Evolutionary conservation across 2,113 vertebrate genomes (phyloP).

Genomic region (Malurus cyaneus): DNA sequence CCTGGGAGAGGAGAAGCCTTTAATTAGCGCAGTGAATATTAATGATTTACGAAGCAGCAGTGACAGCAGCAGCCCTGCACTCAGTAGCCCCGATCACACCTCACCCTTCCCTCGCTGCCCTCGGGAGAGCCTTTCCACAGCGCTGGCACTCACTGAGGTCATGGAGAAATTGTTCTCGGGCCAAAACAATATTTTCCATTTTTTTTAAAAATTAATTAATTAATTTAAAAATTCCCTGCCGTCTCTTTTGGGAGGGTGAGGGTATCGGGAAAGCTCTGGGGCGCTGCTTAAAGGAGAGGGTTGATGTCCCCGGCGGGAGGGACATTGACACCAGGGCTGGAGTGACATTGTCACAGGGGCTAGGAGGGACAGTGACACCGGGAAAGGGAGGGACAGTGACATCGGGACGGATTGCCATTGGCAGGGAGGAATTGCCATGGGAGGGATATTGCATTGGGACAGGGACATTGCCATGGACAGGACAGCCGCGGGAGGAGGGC

Average conservation of each 20-base stretch:
- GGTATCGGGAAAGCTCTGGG: conserved; percentile 50
- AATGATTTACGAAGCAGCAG: conserved; percentile 67
- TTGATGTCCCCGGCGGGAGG: no score
- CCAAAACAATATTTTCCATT: conserved; percentile 67
- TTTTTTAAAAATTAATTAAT: no score
- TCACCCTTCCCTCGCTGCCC: conserved; percentile 56
- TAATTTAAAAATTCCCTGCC: background rate
- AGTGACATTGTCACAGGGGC: no score
- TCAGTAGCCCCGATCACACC: conserved; percentile 78
- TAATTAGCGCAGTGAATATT: conserved; percentile 64
- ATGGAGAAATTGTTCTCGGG: conserved; percentile 80
- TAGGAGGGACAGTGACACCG: no score
- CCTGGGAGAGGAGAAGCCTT: conserved; percentile 9
- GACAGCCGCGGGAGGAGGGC: no score
- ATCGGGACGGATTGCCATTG: no score
- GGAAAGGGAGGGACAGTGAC: no score
- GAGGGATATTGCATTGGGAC: no score
- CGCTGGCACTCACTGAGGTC: conserved; percentile 79
- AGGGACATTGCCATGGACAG: no score
- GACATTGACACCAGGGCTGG: no score
- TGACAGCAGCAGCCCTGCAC: conserved; percentile 43
- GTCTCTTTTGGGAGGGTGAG: conserved; percentile 62
- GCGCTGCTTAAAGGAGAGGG: conserved; percentile 29
- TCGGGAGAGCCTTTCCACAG: conserved; percentile 81
- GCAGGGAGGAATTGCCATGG: no score